Conservation (phyloP, 2,888 invertebrate genomes). For the Parnassius mnemosyne region DNA sequence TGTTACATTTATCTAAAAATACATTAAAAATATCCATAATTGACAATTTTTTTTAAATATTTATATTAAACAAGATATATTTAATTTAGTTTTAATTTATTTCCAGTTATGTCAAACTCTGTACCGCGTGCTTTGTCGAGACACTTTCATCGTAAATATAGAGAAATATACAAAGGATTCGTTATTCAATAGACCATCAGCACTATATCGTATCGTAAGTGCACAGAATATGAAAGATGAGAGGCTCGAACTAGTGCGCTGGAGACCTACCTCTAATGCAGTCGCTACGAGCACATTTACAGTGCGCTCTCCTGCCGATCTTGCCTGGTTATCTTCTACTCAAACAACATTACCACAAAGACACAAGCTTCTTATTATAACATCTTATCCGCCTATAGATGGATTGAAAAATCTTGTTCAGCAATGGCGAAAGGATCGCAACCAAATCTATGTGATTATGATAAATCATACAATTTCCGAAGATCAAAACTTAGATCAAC, state of each 20-base stretch:
- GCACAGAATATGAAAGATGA: constrained; percentile 30
- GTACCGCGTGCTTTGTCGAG: constrained; percentile 32
- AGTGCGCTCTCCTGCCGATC: constrained; percentile 38
- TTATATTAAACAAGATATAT: too few species aligned
- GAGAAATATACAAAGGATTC: constrained; percentile 29
- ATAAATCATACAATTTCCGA: constrained; percentile 40
- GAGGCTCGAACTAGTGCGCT: constrained; percentile 36
- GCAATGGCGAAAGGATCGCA: constrained; percentile 41
- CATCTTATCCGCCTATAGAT: constrained; percentile 40
- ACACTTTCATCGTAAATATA: constrained; percentile 41
- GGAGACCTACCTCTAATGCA: constrained; percentile 36
- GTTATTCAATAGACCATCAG: constrained; percentile 30
- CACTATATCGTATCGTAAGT: constrained; percentile 37
- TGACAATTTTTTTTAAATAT: too few species aligned
- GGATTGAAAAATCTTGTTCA: constrained; percentile 42
- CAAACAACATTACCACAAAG: constrained; percentile 33
- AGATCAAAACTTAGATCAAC: constrained; percentile 37
- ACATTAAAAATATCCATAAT: too few species aligned
- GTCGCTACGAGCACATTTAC: constrained; percentile 38
- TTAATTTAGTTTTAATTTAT: not conserved
- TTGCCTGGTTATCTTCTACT: constrained; percentile 34
- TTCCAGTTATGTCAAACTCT: constrained; percentile 40
- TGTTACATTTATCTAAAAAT: too few species aligned
- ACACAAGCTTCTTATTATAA: constrained; percentile 41
- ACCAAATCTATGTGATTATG: constrained; percentile 44